Evolutionary conservation across 2,113 vertebrate genomes (phyloP).

Genomic region (Sterrhoptilus dennistouni): DNA sequence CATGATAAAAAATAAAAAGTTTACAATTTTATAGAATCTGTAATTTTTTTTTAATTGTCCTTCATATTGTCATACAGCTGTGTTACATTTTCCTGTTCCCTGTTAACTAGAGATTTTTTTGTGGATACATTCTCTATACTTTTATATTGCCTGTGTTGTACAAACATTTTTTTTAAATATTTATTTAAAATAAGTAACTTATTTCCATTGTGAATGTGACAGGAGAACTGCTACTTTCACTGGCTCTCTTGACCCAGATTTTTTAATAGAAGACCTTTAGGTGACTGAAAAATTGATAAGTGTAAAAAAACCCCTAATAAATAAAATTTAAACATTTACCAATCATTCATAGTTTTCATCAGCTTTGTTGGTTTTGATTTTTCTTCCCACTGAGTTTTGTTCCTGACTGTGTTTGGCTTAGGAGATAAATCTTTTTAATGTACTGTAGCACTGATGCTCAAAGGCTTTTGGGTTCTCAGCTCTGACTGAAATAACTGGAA

Average conservation of each 20-base stretch:
- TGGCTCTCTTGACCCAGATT: background rate
- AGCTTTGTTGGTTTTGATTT: background rate
- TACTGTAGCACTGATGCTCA: background rate
- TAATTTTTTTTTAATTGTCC: background rate
- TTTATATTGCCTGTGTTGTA: background rate
- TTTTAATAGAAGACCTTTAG: background rate
- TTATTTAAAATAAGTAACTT: background rate
- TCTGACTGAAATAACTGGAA: background rate
- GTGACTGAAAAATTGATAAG: background rate
- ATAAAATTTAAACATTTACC: background rate
- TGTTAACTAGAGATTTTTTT: background rate
- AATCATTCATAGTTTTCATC: background rate
- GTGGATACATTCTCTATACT: background rate
- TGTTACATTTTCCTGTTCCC: background rate
- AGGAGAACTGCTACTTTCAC: background rate
- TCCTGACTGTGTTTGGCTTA: background rate
- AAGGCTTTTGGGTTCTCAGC: background rate
- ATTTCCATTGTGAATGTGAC: background rate
- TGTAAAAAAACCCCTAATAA: background rate
- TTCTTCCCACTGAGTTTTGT: background rate
- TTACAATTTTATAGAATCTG: background rate
- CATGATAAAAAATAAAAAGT: background rate
- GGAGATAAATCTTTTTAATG: background rate
- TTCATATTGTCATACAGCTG: background rate
- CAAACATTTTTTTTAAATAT: rapidly evolving